Percentiles rank a stretch among this genome's conserved stretches.
These are phyloP conservation scores for Solea senegalensis DNA, from an alignment of 2,113 vertebrate genomes.

Conservation along the genomic window DNA sequence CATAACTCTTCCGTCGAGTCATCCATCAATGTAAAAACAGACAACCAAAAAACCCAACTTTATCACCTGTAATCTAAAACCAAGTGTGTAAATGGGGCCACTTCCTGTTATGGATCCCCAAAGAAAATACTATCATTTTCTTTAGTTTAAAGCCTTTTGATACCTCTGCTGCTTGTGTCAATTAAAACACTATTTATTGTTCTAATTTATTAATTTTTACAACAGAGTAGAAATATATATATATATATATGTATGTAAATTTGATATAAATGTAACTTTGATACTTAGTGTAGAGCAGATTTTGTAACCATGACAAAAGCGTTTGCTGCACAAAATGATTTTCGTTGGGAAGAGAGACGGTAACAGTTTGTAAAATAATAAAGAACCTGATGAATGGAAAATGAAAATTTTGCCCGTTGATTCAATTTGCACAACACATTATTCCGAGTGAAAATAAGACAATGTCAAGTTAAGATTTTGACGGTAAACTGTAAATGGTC, in stretches of 20 bases:
- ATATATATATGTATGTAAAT: conserved; percentile 65
- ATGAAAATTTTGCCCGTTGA: conserved; percentile 4
- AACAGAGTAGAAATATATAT: conserved; percentile 66
- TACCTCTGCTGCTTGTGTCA: conserved; percentile 81
- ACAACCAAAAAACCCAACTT: conserved; percentile 29
- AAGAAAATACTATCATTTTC: conserved; percentile 33
- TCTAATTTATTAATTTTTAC: conserved; percentile 85
- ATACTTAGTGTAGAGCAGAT: conserved; percentile 56
- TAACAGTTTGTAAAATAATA: conserved; percentile 51
- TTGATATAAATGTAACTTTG: background rate
- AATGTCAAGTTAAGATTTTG: background rate
- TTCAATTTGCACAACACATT: background rate
- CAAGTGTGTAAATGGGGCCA: conserved; percentile 19
- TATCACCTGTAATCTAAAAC: conserved; percentile 26
- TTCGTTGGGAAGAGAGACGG: conserved; percentile 58
- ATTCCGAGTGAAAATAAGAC: background rate
- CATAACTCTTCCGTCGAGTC: conserved; percentile 26
- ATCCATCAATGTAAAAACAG: conserved; percentile 43
- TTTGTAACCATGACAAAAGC: conserved; percentile 55
- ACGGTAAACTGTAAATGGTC: background rate
- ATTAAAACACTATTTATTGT: conserved; percentile 83
- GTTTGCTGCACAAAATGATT: conserved; percentile 40
- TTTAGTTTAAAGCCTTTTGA: conserved; percentile 61
- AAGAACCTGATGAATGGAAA: conserved; percentile 12
- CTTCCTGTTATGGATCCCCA: conserved; percentile 14